Evolutionary conservation across 2,888 invertebrate species (phyloP).

Genomic region (Aphidius colemani): DNA sequence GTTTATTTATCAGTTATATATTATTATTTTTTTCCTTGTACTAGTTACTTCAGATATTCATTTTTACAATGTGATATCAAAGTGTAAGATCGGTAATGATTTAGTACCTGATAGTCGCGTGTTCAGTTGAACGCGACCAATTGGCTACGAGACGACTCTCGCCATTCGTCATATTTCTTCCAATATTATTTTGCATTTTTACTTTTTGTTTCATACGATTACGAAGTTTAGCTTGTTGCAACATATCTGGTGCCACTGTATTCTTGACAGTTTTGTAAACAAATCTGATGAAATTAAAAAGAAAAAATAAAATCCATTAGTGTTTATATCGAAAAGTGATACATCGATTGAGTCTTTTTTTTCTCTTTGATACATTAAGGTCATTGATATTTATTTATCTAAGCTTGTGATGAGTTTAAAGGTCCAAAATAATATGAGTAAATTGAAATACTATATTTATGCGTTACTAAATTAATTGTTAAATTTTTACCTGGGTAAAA

Average conservation of each 20-base stretch:
- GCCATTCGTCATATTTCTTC: conserved; percentile 46
- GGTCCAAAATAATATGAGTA: conserved; percentile 1
- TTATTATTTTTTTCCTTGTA: not conserved
- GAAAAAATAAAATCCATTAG: conserved; percentile 9
- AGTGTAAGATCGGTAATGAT: conserved; percentile 6
- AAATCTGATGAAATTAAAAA: conserved; percentile 63
- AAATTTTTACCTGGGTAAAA: conserved; percentile 76
- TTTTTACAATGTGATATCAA: not conserved
- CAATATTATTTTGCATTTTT: conserved; percentile 36
- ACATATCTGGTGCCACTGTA: conserved; percentile 75
- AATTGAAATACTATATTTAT: not conserved
- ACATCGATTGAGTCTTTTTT: no score
- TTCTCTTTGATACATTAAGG: not conserved
- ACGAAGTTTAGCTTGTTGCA: conserved; percentile 69
- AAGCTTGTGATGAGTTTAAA: not conserved
- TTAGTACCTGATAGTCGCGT: conserved; percentile 55
- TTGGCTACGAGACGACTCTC: conserved; percentile 52
- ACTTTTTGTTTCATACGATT: conserved; percentile 37
- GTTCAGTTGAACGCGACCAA: conserved; percentile 56
- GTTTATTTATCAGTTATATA: not conserved
- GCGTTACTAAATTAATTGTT: conserved; percentile 5
- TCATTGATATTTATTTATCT: conserved; percentile 5
- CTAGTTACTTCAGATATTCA: not conserved
- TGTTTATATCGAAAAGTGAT: not conserved
- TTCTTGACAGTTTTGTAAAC: conserved; percentile 72